Conservation (phyloP, 2,797 vertebrate species). For the Antennarius maculatus region DNA sequence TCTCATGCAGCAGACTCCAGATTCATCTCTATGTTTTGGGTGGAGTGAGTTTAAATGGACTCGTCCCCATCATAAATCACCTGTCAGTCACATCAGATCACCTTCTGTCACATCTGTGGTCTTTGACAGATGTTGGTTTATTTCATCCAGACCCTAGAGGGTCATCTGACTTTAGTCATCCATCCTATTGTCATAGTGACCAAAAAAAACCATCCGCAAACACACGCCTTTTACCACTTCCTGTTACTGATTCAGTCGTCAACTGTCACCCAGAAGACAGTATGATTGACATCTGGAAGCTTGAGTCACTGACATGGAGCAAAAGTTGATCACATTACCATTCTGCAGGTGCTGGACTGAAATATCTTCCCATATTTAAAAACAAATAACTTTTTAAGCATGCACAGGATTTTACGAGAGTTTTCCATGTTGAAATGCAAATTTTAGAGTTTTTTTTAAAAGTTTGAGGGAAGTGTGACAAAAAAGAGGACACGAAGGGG, state of each 20-base stretch:
- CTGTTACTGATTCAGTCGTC: slow-evolving; percentile 12
- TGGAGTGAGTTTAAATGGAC: slow-evolving; percentile 25
- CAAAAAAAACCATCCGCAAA: slow-evolving; percentile 27
- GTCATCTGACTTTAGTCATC: slow-evolving; percentile 49
- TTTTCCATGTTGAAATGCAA: slow-evolving; percentile 6
- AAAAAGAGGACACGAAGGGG: slow-evolving; percentile 4
- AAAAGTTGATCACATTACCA: slow-evolving; percentile 12
- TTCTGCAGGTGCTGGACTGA: slow-evolving; percentile 1
- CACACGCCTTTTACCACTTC: slow-evolving; percentile 14
- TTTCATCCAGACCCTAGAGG: slow-evolving; percentile 25
- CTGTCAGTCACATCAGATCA: slow-evolving; percentile 30
- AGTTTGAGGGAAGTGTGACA: slow-evolving; percentile 5
- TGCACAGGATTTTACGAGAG: background rate
- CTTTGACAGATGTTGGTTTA: slow-evolving; percentile 58
- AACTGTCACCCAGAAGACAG: slow-evolving; percentile 31
- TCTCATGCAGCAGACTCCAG: slow-evolving; percentile 6
- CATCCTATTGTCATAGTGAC: slow-evolving; percentile 32
- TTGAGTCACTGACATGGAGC: slow-evolving; percentile 4
- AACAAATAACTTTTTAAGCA: background rate
- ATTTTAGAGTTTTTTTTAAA: slow-evolving; percentile 1
- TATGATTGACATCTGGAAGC: slow-evolving; percentile 37
- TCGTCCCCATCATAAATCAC: slow-evolving; percentile 22
- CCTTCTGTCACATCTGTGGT: slow-evolving; percentile 40
- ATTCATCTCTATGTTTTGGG: slow-evolving; percentile 43
- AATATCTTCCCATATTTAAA: too few relatives aligned